Conservation (phyloP, 1,140 invertebrate genomes). For the Nautilus pompilius region DNA sequence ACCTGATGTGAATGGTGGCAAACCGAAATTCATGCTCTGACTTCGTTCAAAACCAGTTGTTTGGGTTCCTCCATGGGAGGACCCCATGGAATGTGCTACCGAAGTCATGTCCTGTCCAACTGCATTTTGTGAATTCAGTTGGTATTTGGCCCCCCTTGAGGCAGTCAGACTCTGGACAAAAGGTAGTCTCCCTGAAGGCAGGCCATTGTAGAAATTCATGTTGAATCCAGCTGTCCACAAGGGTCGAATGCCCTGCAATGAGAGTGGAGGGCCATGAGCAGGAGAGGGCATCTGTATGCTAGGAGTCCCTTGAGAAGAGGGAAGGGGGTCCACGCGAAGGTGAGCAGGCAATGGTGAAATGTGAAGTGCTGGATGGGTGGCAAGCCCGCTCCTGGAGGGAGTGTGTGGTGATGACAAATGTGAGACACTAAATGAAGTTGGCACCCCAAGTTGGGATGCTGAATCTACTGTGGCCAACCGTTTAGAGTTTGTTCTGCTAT, state of each 20-base stretch:
- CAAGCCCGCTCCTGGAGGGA: background rate
- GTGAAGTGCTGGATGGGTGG: too few species aligned
- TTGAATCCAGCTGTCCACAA: background rate
- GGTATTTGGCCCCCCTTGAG: background rate
- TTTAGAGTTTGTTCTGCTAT: too few species aligned
- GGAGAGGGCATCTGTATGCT: constrained; percentile 2
- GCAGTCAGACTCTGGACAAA: background rate
- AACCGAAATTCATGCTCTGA: background rate
- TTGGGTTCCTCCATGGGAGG: constrained; percentile 5
- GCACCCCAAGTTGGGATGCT: too few species aligned
- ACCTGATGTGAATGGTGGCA: background rate
- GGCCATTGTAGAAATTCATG: background rate
- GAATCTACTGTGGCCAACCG: too few species aligned
- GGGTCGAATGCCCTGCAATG: background rate
- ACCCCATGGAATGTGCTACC: constrained; percentile 4
- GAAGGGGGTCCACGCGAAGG: background rate
- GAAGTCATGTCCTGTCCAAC: constrained; percentile 3
- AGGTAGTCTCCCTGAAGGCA: background rate
- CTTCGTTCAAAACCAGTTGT: background rate
- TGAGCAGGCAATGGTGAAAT: background rate
- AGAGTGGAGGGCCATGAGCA: background rate
- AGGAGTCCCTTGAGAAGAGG: background rate
- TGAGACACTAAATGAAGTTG: too few species aligned
- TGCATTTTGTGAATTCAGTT: constrained; percentile 2
- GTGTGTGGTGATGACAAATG: too few species aligned